Evolutionary conservation across 2,888 invertebrate species (phyloP).

Genomic region (Eledona agricola): DNA sequence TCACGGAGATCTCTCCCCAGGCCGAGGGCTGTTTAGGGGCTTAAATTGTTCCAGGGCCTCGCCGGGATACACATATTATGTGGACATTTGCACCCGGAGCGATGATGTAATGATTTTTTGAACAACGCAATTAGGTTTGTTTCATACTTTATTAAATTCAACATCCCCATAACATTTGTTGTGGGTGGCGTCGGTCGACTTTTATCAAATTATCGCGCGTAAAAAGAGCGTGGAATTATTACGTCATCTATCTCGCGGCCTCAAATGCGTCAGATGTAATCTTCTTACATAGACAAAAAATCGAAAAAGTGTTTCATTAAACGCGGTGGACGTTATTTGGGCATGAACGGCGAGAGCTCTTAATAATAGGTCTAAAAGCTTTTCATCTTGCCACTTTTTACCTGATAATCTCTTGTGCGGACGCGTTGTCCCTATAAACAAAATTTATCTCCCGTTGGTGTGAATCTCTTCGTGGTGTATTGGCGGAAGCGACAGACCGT

Average conservation of each 20-base stretch:
- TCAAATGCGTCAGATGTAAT: constrained; percentile 38
- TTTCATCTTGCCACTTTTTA: constrained; percentile 36
- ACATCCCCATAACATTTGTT: constrained; percentile 57
- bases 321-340: constrained; percentile 41
- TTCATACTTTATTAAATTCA: constrained; percentile 60
- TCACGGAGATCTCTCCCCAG: constrained; percentile 44
- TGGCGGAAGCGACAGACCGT: constrained; percentile 44
- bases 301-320: constrained; percentile 40
- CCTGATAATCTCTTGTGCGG: constrained; percentile 39
- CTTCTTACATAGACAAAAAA: constrained; percentile 35
- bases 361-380: constrained; percentile 42
- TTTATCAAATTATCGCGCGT: constrained; percentile 23
- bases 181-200: constrained; percentile 44
- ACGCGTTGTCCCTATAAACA: constrained; percentile 44
- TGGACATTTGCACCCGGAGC: constrained; percentile 60
- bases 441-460: constrained; percentile 41
- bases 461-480: constrained; percentile 41
- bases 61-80: constrained; percentile 39
- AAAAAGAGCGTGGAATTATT: constrained; percentile 19
- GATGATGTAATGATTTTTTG: constrained; percentile 62
- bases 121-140: constrained; percentile 62
- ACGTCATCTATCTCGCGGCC: constrained; percentile 18
- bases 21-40: constrained; percentile 32
- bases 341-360: constrained; percentile 42
- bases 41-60: constrained; percentile 33